These are phyloP conservation scores for Tiliacea citrago DNA, from an alignment of 2,888 invertebrate species.

Conservation along the genomic window DNA sequence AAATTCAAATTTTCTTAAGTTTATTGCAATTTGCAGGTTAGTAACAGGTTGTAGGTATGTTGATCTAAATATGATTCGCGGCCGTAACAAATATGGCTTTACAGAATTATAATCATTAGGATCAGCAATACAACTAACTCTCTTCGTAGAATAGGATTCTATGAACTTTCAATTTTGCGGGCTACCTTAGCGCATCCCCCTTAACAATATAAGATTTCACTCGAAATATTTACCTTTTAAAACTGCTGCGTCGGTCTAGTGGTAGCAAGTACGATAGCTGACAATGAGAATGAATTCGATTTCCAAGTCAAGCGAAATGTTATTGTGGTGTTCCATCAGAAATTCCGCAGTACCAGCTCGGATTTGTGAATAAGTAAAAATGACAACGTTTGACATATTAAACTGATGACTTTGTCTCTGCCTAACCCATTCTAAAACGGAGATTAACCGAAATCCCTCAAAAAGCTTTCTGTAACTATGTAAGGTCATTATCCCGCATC, in stretches of 20 bases:
- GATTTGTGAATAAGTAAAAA: not conserved
- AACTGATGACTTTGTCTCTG: not conserved
- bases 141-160: too few relatives aligned
- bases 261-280: not conserved
- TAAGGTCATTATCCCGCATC: constrained; percentile 69
- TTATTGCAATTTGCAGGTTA: too few relatives aligned
- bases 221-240: not conserved
- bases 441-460: not conserved
- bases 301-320: not conserved
- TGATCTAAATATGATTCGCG: too few relatives aligned
- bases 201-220: not conserved
- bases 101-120: too few relatives aligned
- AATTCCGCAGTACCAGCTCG: not conserved
- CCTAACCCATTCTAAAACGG: not conserved
- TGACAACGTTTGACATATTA: not conserved
- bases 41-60: too few relatives aligned
- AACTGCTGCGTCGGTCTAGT: not conserved
- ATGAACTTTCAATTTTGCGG: too few relatives aligned
- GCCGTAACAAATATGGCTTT: too few relatives aligned
- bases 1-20: too few relatives aligned
- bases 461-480: constrained; percentile 10
- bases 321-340: not conserved
- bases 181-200: too few relatives aligned
- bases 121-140: too few relatives aligned
- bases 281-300: not conserved